A percentile compares a stretch with the other conserved stretches of the same genome.
phyloP scores from a whole-genome alignment of 2,888 invertebrate species.

The Nymphalis c-album region DNA sequence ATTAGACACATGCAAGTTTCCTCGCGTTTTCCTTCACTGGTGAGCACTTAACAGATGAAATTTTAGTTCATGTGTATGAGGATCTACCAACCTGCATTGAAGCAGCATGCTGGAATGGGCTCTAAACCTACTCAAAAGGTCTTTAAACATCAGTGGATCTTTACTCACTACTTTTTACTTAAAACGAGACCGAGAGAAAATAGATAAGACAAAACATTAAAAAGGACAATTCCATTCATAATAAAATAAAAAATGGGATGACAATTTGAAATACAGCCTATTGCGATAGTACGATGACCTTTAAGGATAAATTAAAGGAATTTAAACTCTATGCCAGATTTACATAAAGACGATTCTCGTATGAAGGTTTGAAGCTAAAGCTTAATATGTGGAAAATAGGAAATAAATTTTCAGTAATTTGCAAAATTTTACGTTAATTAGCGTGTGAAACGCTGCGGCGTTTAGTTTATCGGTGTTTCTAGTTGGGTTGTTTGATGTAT shows the following conservation, averaged over 20 bases:
- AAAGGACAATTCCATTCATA: constrained; percentile 12
- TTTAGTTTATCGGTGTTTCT: background rate
- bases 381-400: constrained; percentile 3
- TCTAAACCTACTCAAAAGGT: too few species aligned
- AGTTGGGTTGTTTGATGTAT: background rate
- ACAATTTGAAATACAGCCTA: constrained; percentile 32
- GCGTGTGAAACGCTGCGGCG: background rate
- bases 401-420: constrained; percentile 1
- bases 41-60: too few species aligned
- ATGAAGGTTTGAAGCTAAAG: background rate
- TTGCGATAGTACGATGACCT: constrained; percentile 30
- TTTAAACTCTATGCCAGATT: background rate
- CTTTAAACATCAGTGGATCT: too few species aligned
- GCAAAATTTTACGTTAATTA: background rate
- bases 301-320: background rate
- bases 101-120: too few species aligned
- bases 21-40: too few species aligned
- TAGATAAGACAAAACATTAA: background rate
- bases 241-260: constrained; percentile 27
- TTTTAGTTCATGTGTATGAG: too few species aligned
- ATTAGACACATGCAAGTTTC: too few species aligned
- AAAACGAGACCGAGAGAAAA: too few species aligned
- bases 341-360: background rate
- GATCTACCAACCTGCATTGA: too few species aligned
- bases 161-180: too few species aligned